phyloP scores from a whole-genome alignment of 2,888 invertebrate species.

The Caenorhabditis sinica region DNA sequence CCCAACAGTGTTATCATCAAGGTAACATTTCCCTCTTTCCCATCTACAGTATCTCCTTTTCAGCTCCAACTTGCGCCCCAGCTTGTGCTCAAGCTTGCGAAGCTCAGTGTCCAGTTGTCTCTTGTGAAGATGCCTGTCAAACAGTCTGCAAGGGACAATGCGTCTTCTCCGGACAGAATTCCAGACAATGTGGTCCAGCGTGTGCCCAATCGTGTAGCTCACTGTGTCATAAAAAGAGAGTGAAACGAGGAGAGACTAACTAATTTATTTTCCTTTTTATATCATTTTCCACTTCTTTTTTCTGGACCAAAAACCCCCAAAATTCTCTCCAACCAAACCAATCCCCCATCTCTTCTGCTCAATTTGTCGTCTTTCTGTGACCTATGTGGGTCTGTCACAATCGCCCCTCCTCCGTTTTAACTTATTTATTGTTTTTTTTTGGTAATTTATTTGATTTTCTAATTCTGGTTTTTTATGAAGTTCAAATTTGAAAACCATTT shows the following conservation, averaged over 20 bases:
- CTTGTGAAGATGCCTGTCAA: slow-evolving; percentile 72
- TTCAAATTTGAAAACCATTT: slow-evolving; percentile 1
- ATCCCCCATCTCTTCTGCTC: slow-evolving; percentile 35
- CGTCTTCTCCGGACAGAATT: slow-evolving; percentile 71
- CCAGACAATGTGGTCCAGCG: slow-evolving; percentile 70
- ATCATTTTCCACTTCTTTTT: neutral
- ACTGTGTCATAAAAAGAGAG: slow-evolving; percentile 69
- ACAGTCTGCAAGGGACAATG: slow-evolving; percentile 74
- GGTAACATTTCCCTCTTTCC: slow-evolving; percentile 13
- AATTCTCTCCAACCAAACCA: no score
- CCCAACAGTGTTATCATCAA: slow-evolving; percentile 71
- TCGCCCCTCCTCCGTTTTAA: slow-evolving; percentile 8
- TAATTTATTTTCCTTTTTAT: slow-evolving; percentile 17
- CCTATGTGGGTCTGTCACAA: slow-evolving; percentile 63
- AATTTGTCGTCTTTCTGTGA: slow-evolving; percentile 40
- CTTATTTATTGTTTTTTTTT: slow-evolving; percentile 29
- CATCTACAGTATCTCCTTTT: neutral
- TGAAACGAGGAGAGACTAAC: slow-evolving; percentile 57
- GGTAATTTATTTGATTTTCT: slow-evolving; percentile 6
- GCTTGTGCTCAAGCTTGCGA: slow-evolving; percentile 71
- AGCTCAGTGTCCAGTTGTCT: slow-evolving; percentile 70
- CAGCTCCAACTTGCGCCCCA: slow-evolving; percentile 68
- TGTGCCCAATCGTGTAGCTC: slow-evolving; percentile 73
- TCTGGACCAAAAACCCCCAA: slow-evolving; percentile 36
- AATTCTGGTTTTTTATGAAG: slow-evolving; percentile 1